A percentile compares a stretch with the other conserved stretches of the same genome.
These are phyloP conservation scores for Zosterops lateralis DNA, from an alignment of 2,113 vertebrate genomes.

Conservation along the genomic window DNA sequence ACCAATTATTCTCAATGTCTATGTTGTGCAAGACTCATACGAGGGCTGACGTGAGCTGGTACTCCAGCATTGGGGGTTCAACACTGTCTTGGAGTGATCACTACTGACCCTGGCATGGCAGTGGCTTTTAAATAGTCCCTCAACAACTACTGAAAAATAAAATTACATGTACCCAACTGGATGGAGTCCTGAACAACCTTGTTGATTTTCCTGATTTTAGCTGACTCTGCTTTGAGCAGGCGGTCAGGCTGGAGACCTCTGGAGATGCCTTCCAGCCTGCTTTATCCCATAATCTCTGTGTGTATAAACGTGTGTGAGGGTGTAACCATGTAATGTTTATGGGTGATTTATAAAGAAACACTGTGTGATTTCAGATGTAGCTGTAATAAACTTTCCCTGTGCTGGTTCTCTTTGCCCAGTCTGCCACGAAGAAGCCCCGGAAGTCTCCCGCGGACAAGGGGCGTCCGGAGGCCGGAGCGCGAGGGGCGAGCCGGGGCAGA, in stretches of 20 bases:
- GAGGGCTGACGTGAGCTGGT: accelerated
- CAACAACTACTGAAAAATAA: background rate
- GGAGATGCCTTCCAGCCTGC: background rate
- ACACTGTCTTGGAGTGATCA: background rate
- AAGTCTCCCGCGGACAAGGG: constrained; percentile 87
- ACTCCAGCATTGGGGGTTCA: accelerated
- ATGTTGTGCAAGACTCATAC: background rate
- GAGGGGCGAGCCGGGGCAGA: constrained; percentile 80
- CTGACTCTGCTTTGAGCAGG: background rate
- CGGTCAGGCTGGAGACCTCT: background rate
- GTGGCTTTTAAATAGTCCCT: background rate
- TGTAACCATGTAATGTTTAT: background rate
- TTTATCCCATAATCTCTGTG: background rate
- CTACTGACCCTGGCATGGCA: background rate
- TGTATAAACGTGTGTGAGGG: background rate
- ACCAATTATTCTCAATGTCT: background rate
- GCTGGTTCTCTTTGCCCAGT: constrained; percentile 72
- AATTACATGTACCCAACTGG: background rate
- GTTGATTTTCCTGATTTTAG: background rate
- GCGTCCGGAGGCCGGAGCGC: constrained; percentile 73
- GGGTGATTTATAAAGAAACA: background rate
- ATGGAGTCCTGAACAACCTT: background rate
- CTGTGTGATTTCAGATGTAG: background rate
- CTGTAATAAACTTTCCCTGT: constrained; percentile 30
- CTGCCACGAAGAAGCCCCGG: constrained; percentile 90